Percentiles rank a stretch among this genome's conserved stretches.
Conservation (phyloP, 2,888 invertebrate genomes). For the Malthinus flaveolus region DNA sequence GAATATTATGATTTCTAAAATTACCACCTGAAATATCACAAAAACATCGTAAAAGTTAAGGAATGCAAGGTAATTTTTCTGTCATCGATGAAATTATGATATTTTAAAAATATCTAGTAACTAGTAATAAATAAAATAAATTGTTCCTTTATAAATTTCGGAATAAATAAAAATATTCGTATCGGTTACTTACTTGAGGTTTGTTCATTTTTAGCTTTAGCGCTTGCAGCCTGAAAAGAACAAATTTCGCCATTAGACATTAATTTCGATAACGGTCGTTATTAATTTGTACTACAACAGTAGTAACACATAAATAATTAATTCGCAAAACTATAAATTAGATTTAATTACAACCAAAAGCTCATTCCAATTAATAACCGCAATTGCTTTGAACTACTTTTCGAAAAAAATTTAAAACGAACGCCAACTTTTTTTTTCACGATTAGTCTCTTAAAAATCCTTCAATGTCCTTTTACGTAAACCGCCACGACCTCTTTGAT, state of each 20-base stretch:
- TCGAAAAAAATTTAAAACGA: neutral
- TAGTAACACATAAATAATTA: too few relatives aligned
- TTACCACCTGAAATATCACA: conserved; percentile 9
- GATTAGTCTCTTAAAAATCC: too few relatives aligned
- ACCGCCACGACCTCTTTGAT: too few relatives aligned
- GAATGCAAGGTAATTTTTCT: conserved; percentile 14
- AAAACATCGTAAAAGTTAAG: conserved; percentile 10
- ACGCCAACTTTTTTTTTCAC: too few relatives aligned
- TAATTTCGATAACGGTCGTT: too few relatives aligned
- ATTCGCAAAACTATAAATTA: too few relatives aligned
- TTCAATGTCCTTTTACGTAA: too few relatives aligned
- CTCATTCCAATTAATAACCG: conserved; percentile 12
- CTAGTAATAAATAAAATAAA: neutral
- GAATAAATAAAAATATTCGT: too few relatives aligned
- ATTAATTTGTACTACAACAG: too few relatives aligned
- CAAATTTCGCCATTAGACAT: too few relatives aligned
- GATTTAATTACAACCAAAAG: conserved; percentile 1
- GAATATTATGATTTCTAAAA: conserved; percentile 10
- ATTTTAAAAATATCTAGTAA: conserved; percentile 5
- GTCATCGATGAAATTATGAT: conserved; percentile 1
- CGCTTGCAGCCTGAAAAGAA: conserved; percentile 3
- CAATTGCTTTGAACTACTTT: neutral
- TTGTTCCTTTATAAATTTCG: too few relatives aligned
- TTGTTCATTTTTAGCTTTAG: conserved; percentile 48
- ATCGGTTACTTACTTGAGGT: conserved; percentile 47